Percentiles rank a stretch among this genome's conserved stretches.
Evolutionary conservation across 2,797 vertebrate genomes (phyloP).

Genomic region (Pseudotriccus pelzelni): DNA sequence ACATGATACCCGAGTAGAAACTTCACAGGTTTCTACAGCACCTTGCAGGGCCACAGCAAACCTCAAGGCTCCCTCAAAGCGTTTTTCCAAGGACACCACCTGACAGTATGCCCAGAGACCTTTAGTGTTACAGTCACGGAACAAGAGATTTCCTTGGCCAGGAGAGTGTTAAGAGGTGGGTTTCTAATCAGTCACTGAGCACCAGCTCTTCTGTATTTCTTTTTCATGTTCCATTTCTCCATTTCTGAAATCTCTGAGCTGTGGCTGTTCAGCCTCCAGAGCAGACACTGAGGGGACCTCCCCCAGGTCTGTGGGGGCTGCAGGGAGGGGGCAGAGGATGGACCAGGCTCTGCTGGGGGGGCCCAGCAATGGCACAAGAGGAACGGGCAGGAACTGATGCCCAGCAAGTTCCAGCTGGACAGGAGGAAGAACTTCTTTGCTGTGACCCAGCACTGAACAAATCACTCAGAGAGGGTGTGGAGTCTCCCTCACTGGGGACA

Average conservation of each 20-base stretch:
- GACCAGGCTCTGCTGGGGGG: background rate
- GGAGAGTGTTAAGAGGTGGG: background rate
- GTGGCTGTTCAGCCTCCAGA: background rate
- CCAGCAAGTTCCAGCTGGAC: background rate
- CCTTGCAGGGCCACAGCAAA: background rate
- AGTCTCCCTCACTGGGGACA: background rate
- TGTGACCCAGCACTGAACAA: background rate
- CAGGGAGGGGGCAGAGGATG: background rate
- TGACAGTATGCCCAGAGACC: background rate
- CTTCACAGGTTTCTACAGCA: background rate
- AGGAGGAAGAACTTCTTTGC: background rate
- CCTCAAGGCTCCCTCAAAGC: background rate
- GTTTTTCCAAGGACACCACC: background rate
- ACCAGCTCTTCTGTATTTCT: background rate
- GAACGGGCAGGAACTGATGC: background rate
- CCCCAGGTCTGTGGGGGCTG: background rate
- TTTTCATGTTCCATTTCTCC: background rate
- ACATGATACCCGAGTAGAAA: background rate
- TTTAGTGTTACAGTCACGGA: background rate
- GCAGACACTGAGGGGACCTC: background rate
- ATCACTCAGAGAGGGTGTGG: background rate
- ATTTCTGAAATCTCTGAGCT: background rate
- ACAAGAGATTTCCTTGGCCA: background rate
- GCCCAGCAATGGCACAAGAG: background rate
- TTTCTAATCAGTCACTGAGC: background rate